phyloP scores from a whole-genome alignment of 1,140 invertebrate genomes.

The Leptinotarsa texana region DNA sequence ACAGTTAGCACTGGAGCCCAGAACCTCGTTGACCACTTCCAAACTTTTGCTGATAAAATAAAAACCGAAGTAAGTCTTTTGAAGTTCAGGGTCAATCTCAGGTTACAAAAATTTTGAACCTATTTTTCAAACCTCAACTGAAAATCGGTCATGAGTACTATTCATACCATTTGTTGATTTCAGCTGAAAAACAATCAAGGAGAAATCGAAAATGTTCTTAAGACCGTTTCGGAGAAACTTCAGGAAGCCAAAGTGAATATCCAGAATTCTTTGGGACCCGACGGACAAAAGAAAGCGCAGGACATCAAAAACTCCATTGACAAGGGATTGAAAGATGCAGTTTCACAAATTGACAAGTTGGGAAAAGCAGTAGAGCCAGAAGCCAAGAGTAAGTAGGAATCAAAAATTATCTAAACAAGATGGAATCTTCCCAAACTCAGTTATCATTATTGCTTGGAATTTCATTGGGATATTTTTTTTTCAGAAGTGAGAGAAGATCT shows the following conservation, averaged over 20 bases:
- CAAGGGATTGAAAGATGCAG: conserved; percentile 43
- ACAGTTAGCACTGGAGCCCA: conserved; percentile 38
- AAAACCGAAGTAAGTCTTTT: conserved; percentile 37
- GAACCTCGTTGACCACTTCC: conserved; percentile 39
- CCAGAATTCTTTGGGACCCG: conserved; percentile 39
- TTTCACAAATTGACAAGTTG: conserved; percentile 42
- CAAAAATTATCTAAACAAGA: too few relatives aligned
- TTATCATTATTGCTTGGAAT: too few relatives aligned
- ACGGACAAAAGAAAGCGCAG: conserved; percentile 43
- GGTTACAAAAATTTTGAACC: too few relatives aligned
- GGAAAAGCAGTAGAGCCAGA: conserved; percentile 46
- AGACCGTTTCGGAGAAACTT: conserved; percentile 41
- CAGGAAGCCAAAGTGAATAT: conserved; percentile 36
- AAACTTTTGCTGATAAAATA: conserved; percentile 41
- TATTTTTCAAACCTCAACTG: neutral
- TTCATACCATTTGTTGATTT: neutral
- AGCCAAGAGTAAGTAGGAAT: conserved; percentile 39
- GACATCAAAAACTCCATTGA: conserved; percentile 44
- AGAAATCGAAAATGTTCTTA: conserved; percentile 43
- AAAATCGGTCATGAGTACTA: neutral
- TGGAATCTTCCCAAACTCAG: too few relatives aligned
- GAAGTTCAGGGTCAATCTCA: too few relatives aligned
- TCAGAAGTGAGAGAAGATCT: conserved; percentile 45
- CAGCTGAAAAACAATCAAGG: conserved; percentile 42
- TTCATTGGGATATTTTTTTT: conserved; percentile 21